These are phyloP conservation scores for Coluber constrictor DNA, from an alignment of 2,797 vertebrate genomes.

Conservation along the genomic window DNA sequence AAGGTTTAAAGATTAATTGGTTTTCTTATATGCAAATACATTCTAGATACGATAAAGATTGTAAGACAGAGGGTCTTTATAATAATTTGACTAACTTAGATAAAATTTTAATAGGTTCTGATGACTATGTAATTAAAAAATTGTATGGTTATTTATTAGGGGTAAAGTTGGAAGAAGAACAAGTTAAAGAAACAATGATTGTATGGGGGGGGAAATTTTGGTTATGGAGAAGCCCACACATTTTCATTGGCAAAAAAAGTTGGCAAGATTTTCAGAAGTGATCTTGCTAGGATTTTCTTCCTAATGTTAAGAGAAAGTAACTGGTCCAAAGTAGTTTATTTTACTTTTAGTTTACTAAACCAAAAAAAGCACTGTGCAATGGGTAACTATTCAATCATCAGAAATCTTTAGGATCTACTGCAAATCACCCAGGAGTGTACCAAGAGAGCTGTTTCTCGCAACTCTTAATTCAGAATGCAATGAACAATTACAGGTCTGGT, in stretches of 20 bases:
- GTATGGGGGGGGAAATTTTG: too few species aligned
- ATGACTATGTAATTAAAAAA: too few species aligned
- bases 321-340: not conserved
- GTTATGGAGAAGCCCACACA: too few species aligned
- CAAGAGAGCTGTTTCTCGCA: not conserved
- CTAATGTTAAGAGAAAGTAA: not conserved
- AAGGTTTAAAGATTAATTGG: too few species aligned
- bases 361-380: not conserved
- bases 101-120: too few species aligned
- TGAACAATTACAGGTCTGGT: not conserved
- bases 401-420: not conserved
- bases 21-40: too few species aligned
- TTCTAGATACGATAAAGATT: too few species aligned
- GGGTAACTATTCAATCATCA: not conserved
- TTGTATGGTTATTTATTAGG: too few species aligned
- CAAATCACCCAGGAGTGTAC: not conserved
- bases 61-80: too few species aligned
- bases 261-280: not conserved
- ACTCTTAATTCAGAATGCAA: not conserved
- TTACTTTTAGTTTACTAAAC: not conserved
- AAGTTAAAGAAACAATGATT: too few species aligned
- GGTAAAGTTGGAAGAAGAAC: too few species aligned
- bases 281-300: not conserved
- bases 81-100: too few species aligned
- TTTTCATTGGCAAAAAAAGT: not conserved